Evolutionary conservation across 2,113 vertebrate species (phyloP).

Genomic region (Anhinga anhinga): DNA sequence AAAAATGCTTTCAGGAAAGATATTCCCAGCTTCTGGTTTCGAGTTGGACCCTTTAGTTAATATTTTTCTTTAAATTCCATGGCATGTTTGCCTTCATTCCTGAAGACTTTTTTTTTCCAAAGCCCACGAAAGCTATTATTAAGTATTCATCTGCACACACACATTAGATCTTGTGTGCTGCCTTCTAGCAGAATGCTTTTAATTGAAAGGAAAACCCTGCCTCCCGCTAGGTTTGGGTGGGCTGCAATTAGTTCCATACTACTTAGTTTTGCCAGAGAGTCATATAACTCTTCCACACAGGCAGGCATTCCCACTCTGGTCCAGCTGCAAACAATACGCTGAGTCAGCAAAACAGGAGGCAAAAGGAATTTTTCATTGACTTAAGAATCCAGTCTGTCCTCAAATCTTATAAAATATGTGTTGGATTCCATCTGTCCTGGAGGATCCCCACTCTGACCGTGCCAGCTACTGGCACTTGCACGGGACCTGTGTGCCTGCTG

Average conservation of each 20-base stretch:
- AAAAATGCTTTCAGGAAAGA: neutral
- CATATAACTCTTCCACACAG: constrained; percentile 39
- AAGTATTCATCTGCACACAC: neutral
- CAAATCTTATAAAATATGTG: constrained; percentile 18
- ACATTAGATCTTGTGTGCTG: constrained; percentile 1
- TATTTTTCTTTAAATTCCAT: constrained; percentile 7
- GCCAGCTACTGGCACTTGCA: neutral
- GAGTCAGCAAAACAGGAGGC: constrained; percentile 25
- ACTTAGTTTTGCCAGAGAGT: constrained; percentile 54
- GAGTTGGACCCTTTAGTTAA: neutral
- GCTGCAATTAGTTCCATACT: constrained; percentile 61
- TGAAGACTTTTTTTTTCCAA: neutral
- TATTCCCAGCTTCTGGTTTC: neutral
- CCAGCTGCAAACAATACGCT: constrained; percentile 43
- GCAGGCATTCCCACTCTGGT: constrained; percentile 12
- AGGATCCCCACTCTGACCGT: neutral
- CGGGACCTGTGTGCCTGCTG: accelerated
- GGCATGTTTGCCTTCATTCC: neutral
- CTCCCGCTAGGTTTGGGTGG: constrained; percentile 66
- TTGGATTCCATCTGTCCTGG: neutral
- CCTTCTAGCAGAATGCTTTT: constrained; percentile 55
- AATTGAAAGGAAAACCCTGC: constrained; percentile 47
- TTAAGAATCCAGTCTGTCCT: constrained; percentile 15
- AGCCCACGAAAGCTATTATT: neutral
- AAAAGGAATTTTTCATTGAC: constrained; percentile 44